Evolutionary conservation across 2,797 vertebrate species (phyloP), one percentile per base, ranked within the genome.

Genomic region (Sebastes kiyomatsui): DNA sequence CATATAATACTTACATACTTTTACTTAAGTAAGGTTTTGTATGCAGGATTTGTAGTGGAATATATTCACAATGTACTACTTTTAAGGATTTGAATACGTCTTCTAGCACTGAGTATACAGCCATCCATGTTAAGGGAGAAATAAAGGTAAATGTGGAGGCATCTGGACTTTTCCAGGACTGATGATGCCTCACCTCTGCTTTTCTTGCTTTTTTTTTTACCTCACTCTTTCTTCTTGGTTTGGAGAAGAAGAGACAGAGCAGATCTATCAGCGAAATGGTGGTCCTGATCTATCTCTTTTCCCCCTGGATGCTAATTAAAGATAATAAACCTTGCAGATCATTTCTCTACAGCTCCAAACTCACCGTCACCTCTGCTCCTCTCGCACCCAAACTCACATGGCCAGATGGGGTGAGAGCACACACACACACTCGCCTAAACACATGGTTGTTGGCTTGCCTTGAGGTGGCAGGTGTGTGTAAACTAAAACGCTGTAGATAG

Each of bases 281-380:
- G 85, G 81, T 86, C 86, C 87, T 92, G 94, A 93, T 94, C 92
- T 93, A 49, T 88, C 88, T 81, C 70, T 86, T 79, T 83, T 81
- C 88, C 76, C 85, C 80, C 67, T 86, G 87, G 79, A 85, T 91
- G 88, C 90, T 94, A 94, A 95, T 95, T 94, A 89, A 95, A 94
- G 91, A 95, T 88, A 95, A 95, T 94, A 95, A 95, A 95, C 93
- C 73, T 38, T 32, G 30, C 28, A 42, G 87, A 90, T 94, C 90
- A 93, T 94, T 95, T 93, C 90, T 95, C 93, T 81, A 67, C 85
- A 35, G 87, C 67, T 90, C 80, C 92, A 94, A 95, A 93, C 92
- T 91, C 87, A 80, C 83, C 81, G 85, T 94, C 93, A 93, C 89
- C 89, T 88, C 89, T 80, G 86, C 72, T 93, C 84, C 60, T 69